Percentiles rank a stretch among this genome's conserved stretches.
phyloP scores from a whole-genome alignment of 2,888 invertebrate species.

The Xanthia togata region DNA sequence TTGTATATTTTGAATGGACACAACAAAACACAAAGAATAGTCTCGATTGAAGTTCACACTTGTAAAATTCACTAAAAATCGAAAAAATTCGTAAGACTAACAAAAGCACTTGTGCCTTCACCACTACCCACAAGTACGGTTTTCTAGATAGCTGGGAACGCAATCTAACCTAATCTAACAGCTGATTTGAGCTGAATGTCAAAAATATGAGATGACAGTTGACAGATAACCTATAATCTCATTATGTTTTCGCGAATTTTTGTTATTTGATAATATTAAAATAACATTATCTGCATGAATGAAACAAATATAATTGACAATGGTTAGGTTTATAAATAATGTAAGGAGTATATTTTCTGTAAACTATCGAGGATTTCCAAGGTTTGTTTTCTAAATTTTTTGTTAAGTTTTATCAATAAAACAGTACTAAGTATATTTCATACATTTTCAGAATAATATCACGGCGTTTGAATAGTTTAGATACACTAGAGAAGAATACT shows the following conservation, averaged over 20 bases:
- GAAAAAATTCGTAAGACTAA: no score
- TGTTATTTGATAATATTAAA: constrained; percentile 1
- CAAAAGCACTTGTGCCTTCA: no score
- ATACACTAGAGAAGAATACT: constrained; percentile 66
- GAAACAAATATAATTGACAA: constrained; percentile 45
- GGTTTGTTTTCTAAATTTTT: constrained; percentile 41
- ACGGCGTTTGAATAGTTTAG: constrained; percentile 74
- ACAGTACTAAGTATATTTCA: constrained; percentile 9
- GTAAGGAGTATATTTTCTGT: constrained; percentile 42
- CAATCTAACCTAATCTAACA: no score
- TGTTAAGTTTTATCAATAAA: constrained; percentile 46
- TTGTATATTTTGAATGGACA: no score
- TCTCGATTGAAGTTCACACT: no score
- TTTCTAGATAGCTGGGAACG: no score
- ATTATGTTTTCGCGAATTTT: neutral
- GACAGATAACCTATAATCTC: constrained; percentile 49
- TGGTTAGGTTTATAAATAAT: constrained; percentile 57
- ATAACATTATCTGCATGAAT: constrained; percentile 26
- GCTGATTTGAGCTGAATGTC: neutral
- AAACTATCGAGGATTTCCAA: constrained; percentile 36
- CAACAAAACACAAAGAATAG: no score
- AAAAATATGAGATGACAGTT: neutral
- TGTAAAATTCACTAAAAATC: no score
- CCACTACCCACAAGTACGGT: no score
- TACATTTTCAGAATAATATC: constrained; percentile 66